Base-by-base conservation (phyloP, 2,797 vertebrate genomes). In the Sebastes nivosus region DNA sequence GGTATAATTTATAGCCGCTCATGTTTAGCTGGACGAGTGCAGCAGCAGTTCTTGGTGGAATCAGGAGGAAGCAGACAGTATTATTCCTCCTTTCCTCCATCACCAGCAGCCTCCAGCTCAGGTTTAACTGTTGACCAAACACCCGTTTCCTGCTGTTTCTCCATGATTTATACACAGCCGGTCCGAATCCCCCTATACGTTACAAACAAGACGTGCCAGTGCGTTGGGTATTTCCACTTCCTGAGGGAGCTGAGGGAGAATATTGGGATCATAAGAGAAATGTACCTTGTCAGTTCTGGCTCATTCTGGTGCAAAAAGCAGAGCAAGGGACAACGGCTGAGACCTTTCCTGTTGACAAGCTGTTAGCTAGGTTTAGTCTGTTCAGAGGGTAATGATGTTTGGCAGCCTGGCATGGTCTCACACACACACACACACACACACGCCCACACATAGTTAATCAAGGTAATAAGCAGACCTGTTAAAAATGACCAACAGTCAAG, bases 321-420 rank as follows among this genome's bases (percentile, higher is more conserved):
- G 75, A 80, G 80, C 77, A 42, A 87, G 83, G 75, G 67, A 78
- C 81, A 69, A 67, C n/a, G 68, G 81, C 78, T 16, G 79, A 92
- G 91, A 92, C 87, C 84, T 89, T 90, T 88, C 68, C 74, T 84
- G 87, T 85, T 93, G 89, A 93, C 91, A 88, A 87, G 91, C 89
- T 93, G 92, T 91, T 92, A 34, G 77, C 73, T 63, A 34, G 74
- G 67, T 85, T 92, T 87, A 90, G 76, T 79, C 80, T 76, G 24
- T 80, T 76, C 79, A 29, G 75, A 63, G 75, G 81, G 77, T 93
- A 93, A 93, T 91, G 84, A 77, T 27, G 80, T 88, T 79, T 93
- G 89, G 86, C 88, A 92, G 75, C 82, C 81, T 82, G 82, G 82
- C 87, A 84, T 78, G 73, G 86, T 73, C 85, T 46, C 38, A 42